Percentiles rank a stretch among this genome's conserved stretches.
Evolutionary conservation across 2,888 invertebrate species (phyloP).

Genomic region (Tipula lateralis): DNA sequence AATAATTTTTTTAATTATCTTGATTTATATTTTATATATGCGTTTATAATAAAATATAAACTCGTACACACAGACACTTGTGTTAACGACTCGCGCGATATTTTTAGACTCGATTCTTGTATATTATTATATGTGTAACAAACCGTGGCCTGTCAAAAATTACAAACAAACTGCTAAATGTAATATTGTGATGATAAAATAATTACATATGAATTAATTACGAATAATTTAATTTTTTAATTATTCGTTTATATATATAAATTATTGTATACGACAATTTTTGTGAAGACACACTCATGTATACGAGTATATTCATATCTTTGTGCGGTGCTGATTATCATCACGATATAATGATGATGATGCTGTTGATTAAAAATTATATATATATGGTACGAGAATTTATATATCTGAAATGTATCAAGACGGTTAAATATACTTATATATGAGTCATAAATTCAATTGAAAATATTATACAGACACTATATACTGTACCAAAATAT

Average conservation of each 20-base stretch:
- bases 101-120: not conserved
- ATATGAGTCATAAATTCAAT: constrained; percentile 15
- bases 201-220: constrained; percentile 19
- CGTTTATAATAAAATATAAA: too few species aligned
- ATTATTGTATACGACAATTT: not conserved
- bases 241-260: constrained; percentile 5
- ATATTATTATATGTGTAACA: not conserved
- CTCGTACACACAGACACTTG: too few species aligned
- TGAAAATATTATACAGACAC: not conserved
- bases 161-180: not conserved
- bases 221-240: constrained; percentile 16
- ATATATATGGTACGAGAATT: not conserved
- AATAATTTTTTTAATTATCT: not conserved
- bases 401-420: not conserved
- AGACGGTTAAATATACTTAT: not conserved
- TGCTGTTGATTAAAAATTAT: not conserved
- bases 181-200: not conserved
- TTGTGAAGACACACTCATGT: not conserved
- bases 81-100: too few species aligned
- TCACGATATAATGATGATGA: too few species aligned
- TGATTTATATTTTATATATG: not conserved
- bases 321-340: not conserved
- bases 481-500: not conserved
- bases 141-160: not conserved
- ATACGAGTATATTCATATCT: not conserved